Evolutionary conservation across 2,113 vertebrate genomes (phyloP), one percentile per base, ranked within the genome.

Genomic region (Pelecanoides urinatrix): DNA sequence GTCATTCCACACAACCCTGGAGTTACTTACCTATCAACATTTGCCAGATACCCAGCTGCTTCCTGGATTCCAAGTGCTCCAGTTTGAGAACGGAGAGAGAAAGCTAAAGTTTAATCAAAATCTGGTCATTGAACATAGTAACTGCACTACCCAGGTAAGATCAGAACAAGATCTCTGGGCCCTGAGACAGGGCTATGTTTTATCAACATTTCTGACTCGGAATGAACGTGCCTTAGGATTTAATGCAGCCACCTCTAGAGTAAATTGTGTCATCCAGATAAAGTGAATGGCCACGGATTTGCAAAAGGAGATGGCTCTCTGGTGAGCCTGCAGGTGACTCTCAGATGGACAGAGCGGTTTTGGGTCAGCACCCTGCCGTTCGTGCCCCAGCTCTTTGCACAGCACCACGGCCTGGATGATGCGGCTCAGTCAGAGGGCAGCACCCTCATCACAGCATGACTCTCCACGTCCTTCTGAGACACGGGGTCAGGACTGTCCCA

Each of bases 121-220:
- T 42, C 98, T 99, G 71, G 87, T 97, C 66, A 98, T 99, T 67
- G 98, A 98, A 59, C 97, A 99, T 63, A 98, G 97, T 94, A 99
- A 99, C 96, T 80, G 49, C 84, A 98, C 96, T 25, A 65, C 95
- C 36, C 99, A 99, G 99, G 99, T 99, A 19, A 83, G 91, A 71
- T 10, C 42, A 75, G 82, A 32, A 11, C 5, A 14, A 56, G 29
- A 29, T 50, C 62, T 42, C 17, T 45, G 74, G 45, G 74, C 40
- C 44, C 47, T 67, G 76, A 90, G 83, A 76, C 71, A n/a, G 47
- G 72, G 47, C 56, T 53, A 5, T 38, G 52, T 59, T 62, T 17
- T 32, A 44, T 74, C 73, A 81, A 47, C 52, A 29, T 7, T 82
- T 65, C 70, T 65, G 82, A 40, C 30, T 67, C 1, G 0, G 22